A percentile compares a stretch with the other conserved stretches of the same genome.
Evolutionary conservation across 1,140 invertebrate genomes (phyloP).

Genomic region (Octopus sinensis): DNA sequence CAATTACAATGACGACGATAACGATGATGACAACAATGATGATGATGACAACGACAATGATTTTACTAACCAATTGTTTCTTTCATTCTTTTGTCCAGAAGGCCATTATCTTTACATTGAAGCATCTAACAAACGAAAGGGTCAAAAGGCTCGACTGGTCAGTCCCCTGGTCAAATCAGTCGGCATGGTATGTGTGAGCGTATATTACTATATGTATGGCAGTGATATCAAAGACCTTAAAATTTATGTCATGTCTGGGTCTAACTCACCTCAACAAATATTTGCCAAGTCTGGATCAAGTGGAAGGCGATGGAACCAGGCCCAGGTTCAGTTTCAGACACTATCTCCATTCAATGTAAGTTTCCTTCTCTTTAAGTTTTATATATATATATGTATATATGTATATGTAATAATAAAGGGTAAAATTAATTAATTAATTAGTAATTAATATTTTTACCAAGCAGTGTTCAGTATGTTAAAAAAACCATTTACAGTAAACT

Average conservation of each 20-base stretch:
- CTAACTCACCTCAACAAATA: conserved; percentile 19
- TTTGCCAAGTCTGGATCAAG: conserved; percentile 42
- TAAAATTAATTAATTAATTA: no score
- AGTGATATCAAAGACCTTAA: conserved; percentile 40
- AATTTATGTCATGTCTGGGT: conserved; percentile 35
- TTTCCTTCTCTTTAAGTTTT: background rate
- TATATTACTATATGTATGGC: conserved; percentile 80
- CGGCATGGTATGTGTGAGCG: conserved; percentile 52
- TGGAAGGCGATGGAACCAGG: conserved; percentile 44
- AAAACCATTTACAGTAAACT: no score
- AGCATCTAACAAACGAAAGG: conserved; percentile 35
- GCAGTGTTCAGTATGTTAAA: no score
- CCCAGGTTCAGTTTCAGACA: conserved; percentile 39
- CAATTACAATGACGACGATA: conserved; percentile 26
- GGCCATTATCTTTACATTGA: conserved; percentile 54
- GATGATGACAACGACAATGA: background rate
- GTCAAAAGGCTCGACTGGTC: conserved; percentile 41
- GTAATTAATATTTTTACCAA: no score
- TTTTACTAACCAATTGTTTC: conserved; percentile 14
- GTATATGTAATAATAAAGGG: no score
- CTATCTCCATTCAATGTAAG: conserved; percentile 43
- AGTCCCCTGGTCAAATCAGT: conserved; percentile 29
- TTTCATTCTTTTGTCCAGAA: conserved; percentile 20
- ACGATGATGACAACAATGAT: background rate
- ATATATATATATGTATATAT: no score